Evolutionary conservation across 2,113 vertebrate genomes (phyloP), one percentile per base, ranked within the genome.

Genomic region (Numenius arquata): DNA sequence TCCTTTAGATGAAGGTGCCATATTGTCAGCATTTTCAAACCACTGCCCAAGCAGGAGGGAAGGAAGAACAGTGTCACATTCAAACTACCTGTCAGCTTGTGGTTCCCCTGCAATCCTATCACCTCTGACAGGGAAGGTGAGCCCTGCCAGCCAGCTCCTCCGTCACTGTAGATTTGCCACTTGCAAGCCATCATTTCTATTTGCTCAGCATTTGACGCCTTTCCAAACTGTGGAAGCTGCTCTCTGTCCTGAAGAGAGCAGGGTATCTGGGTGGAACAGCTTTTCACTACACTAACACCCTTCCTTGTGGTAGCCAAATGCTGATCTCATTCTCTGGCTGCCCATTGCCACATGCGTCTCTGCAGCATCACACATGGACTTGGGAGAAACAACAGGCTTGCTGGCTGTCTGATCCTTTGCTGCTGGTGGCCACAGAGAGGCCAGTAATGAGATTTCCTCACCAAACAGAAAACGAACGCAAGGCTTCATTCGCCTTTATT

Each of bases 321-420:
- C 92, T 95, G 85, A 88, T 85, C 63, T 97, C 85, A 90, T 67
- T 75, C 88, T 85, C 65, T 86, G 85, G 72, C 83, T 77, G 79
- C 2, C 8, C n/a, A 6, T 25, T 86, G 68, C 56, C 70, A 45
- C 20, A 4, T 84, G 80, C 36, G 77, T 83, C 75, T 67, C 91
- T 67, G 47, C 41, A 80, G 55, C 79, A 86, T n/a, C 90, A 59
- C 15, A 8, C 88, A 67, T 0, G 0, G 47, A n/a, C 90, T 56
- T 12, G 16, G 36, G 19, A 94, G 73, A 74, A 93, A 90, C 47
- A 86, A 88, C 23, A 76, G 52, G 47, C 61, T 92, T 74, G 27
- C 62, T 77, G 75, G 41, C 72, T 93, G 90, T 75, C 82, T 63
- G 75, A 63, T 62, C 55, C 59, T 68, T 66, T 66, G 29, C 82